Evolutionary conservation across 2,113 vertebrate genomes (phyloP), one percentile per base, ranked within the genome.

Genomic region (Alaudala cheleensis): DNA sequence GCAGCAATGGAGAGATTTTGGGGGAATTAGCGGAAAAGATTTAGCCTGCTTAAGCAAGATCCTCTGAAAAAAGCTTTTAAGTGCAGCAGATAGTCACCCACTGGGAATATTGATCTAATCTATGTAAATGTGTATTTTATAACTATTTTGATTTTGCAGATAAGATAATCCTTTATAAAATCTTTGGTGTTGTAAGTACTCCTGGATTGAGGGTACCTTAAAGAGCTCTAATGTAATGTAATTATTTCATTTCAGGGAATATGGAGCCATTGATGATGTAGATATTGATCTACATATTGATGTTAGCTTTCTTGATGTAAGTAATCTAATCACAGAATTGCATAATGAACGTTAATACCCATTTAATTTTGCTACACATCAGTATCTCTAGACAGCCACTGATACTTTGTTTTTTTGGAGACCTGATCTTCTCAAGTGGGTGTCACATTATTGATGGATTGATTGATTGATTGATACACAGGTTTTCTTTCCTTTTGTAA

Each of bases 221-320:
- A 81, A 82, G 76, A 93, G 29, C 19, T 90, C 61, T 93, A 97
- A 95, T 78, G 58, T 72, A 79, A 58, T 91, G 44, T 86, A 81
- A 86, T 92, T 97, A 39, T 97, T 91, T 96, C 42, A 49, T 98
- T 98, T 90, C 96, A 99, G 99, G 98, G 99, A 99, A 98, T 99
- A 99, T 95, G 99, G 98, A 98, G 98, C 98, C 97, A 99, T 99
- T 97, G 98, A 99, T 98, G 99, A 99, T 97, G 99, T 99, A 96
- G 99, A 99, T 97, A 99, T 99, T 96, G 99, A 99, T 97, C 97
- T 99, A 87, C 98, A 99, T 96, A 98, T 99, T 92, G 98, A 99
- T 97, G 98, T 99, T 97, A 99, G 98, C 97, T 99, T 99, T 97
- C 98, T 99, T 93, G 99, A 99, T 97, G 99, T 99, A 98, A 99